Evolutionary conservation across 2,888 invertebrate genomes (phyloP), one percentile per base, ranked within the genome.

Genomic region (Argyresthia goedartella): DNA sequence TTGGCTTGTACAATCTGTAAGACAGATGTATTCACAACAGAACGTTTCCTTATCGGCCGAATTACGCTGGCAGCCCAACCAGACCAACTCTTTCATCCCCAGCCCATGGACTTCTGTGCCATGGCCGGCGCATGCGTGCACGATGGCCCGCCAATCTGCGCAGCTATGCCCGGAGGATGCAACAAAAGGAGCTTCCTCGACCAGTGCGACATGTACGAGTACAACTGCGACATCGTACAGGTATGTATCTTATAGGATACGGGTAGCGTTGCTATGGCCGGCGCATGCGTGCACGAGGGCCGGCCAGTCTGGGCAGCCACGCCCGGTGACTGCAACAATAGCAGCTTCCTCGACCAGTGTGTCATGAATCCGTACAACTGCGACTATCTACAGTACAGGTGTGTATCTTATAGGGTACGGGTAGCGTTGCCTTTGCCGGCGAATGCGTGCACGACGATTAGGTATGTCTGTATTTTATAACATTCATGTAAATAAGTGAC

Each of bases 341-440:
- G 76, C 1, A 66, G 56, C 6, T 85, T 84, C 61, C 65, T 81
- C 1, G 85, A 84, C 54, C 69, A 71, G 16, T 85, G 85, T 55
- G 85, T 84, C 55, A 76, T 84, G 79, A 80, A 76, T 53, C 84
- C 84, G 56, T 84, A 69, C 55, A 82, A 84, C 61, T 84, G 82
- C 56, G 81, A 81, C 54, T 73, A 65, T 81, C 54, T 73, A 65
- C 56, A 64, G 67, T 9, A 67, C 72, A 14, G 66, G 84, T 84
- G 64, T 52, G 76, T 78, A 61, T 57, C 43, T 25, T 25, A 6
- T 25, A 25, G 25, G 25, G 6, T 25, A 25, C 25, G 2, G n/a
- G n/a, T n/a, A n/a, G 25, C 25, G 25, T 25, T 25, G 25, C 25
- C 3, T 25, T 4, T 25, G 25, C 25, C 6, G 25, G 25, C 25